Conservation (phyloP, 2,797 vertebrate genomes). For the Crocodylus rhombifer region DNA sequence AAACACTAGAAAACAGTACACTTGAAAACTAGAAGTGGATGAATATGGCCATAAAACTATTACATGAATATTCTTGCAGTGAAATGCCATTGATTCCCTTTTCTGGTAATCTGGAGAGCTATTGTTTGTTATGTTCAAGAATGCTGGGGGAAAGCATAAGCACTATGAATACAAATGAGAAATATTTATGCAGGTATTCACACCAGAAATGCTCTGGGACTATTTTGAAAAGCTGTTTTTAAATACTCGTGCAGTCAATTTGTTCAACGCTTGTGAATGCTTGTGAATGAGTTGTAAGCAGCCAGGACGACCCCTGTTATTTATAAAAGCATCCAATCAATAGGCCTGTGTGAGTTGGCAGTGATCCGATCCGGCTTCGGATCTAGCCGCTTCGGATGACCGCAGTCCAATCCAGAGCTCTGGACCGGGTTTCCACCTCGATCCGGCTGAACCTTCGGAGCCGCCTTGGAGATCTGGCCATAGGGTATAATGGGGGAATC, state of each 20-base stretch:
- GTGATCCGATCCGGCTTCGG: too few species aligned
- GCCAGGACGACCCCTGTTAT: background rate
- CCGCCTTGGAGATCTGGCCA: too few species aligned
- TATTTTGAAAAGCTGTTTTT: conserved; percentile 26
- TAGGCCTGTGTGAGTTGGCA: too few species aligned
- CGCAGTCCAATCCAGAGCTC: too few species aligned
- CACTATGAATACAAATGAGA: background rate
- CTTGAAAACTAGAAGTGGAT: conserved; percentile 22
- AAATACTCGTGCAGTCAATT: background rate
- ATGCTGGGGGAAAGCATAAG: background rate
- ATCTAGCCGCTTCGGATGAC: too few species aligned
- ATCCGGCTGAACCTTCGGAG: too few species aligned
- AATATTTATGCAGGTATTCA: background rate
- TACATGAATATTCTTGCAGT: conserved; percentile 28
- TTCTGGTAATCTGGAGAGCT: background rate
- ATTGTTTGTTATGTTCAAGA: conserved; percentile 35
- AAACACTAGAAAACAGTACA: conserved; percentile 34
- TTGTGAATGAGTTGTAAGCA: background rate
- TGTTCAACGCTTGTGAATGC: background rate
- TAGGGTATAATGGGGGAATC: too few species aligned
- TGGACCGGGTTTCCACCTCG: too few species aligned
- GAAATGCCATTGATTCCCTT: conserved; percentile 17
- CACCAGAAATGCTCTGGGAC: background rate
- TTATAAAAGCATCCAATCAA: background rate
- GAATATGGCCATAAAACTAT: conserved; percentile 28